phyloP scores from a whole-genome alignment of 2,113 vertebrate genomes.

The Siniperca knerii region DNA sequence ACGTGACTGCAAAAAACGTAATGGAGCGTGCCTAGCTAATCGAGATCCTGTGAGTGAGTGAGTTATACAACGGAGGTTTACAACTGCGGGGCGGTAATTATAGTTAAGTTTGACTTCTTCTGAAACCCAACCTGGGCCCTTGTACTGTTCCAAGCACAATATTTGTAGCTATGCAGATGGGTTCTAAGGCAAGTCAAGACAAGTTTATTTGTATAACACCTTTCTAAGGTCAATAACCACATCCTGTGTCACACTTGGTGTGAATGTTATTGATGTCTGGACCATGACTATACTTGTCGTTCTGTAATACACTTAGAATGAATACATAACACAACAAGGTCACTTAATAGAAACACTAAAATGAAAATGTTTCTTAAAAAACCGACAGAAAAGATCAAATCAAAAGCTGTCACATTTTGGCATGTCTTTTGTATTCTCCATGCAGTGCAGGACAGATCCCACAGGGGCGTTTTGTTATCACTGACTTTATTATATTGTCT shows the following conservation, averaged over 20 bases:
- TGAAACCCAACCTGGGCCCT: too few relatives aligned
- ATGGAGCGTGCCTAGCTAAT: too few relatives aligned
- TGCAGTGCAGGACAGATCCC: neutral
- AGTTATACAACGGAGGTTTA: too few relatives aligned
- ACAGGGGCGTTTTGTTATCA: constrained; percentile 11
- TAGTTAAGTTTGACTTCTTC: neutral
- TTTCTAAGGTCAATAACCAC: neutral
- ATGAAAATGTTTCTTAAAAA: neutral
- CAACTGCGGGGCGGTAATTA: too few relatives aligned
- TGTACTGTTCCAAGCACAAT: neutral
- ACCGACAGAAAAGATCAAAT: neutral
- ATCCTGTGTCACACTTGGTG: neutral
- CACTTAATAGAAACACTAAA: neutral
- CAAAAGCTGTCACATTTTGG: neutral
- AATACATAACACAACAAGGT: neutral
- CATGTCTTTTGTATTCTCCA: constrained; percentile 3
- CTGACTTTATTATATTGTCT: constrained; percentile 43
- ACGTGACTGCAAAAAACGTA: too few relatives aligned
- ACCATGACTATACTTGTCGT: neutral
- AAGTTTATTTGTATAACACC: neutral
- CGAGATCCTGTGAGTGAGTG: too few relatives aligned
- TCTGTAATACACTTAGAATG: neutral
- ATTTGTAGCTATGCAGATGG: too few relatives aligned
- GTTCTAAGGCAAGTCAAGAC: neutral
- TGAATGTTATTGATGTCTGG: neutral